A percentile compares a stretch with the other conserved stretches of the same genome.
Conservation (phyloP, 2,113 vertebrate species). For the Myrmecophaga tridactyla region DNA sequence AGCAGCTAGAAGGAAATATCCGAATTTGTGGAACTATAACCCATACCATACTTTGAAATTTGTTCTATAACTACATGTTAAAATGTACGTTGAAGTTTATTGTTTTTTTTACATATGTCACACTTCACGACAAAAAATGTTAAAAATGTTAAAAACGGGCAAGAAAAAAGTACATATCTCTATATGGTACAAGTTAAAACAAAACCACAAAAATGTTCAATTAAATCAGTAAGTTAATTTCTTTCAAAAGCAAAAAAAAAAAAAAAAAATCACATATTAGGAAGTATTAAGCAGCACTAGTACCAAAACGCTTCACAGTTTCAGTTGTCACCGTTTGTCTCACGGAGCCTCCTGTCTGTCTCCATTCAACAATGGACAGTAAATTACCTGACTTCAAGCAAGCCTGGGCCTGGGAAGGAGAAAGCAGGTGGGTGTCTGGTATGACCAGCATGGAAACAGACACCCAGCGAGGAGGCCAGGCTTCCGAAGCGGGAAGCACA, state of each 20-base stretch:
- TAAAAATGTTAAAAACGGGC: no score
- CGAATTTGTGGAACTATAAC: no score
- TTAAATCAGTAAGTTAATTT: background rate
- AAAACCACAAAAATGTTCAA: background rate
- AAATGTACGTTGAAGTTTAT: no score
- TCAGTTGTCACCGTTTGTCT: constrained; percentile 36
- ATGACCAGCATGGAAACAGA: background rate
- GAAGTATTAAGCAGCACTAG: background rate
- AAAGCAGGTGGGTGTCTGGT: rapidly evolving
- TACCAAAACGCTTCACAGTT: constrained; percentile 51
- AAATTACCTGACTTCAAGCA: background rate
- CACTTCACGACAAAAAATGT: no score
- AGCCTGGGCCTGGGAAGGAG: constrained; percentile 38
- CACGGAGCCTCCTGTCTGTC: background rate
- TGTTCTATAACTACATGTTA: no score
- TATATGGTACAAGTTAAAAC: background rate
- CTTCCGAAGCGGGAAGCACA: background rate
- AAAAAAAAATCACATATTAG: background rate
- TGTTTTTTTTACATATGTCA: no score
- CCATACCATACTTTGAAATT: no score
- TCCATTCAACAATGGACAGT: rapidly evolving
- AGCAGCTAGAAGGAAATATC: no score
- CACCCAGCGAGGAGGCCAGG: rapidly evolving
- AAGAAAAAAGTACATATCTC: no score
- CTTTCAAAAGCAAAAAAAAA: background rate